Evolutionary conservation across 2,797 vertebrate species (phyloP), one percentile per base, ranked within the genome.

Genomic region (Malacoraja senta): DNA sequence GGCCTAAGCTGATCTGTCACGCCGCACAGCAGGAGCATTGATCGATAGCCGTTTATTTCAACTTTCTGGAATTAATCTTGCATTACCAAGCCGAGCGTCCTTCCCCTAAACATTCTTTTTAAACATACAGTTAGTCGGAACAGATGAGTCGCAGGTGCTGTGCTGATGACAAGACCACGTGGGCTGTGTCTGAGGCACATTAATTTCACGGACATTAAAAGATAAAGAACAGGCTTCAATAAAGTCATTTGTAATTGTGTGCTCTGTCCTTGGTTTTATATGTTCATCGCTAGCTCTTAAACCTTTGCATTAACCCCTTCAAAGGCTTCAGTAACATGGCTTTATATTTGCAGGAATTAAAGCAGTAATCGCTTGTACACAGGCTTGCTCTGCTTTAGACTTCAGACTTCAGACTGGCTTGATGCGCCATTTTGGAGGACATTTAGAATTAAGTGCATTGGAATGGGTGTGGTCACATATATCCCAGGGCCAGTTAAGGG

Each of bases 1-100:
- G 63, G 58, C 29, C 92, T 93, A 93, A 77, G 81, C 78, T 93
- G 93, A 44, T 88, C 91, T 92, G 93, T 93, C 92, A 93, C 91
- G 76, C 93, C 35, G 79, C 93, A 83, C 77, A 79, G 93, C 61
- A 91, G 84, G 80, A 61, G 83, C 15, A 29, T 61, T 88, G 84
- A 88, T 88, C 84, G 63, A 88, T 88, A 9, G 84, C 84, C 63
- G 68, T 91, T 91, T 91, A 91, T 74, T 74, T 91, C 72, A 88
- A 29, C 90, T 91, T 44, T 91, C 53, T 91, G 68, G 90, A 91
- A 91, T 91, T 91, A 91, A 72, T 72, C 71, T 91, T 91, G 35
- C 90, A 91, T 91, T 91, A 91, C 44, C 90, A 44, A 91, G 24
- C 68, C 90, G 1, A 38, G 68, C 24, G 8, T 35, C 35, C 32